Evolutionary conservation across 2,113 vertebrate species (phyloP).

Genomic region (Salvelinus sp.): DNA sequence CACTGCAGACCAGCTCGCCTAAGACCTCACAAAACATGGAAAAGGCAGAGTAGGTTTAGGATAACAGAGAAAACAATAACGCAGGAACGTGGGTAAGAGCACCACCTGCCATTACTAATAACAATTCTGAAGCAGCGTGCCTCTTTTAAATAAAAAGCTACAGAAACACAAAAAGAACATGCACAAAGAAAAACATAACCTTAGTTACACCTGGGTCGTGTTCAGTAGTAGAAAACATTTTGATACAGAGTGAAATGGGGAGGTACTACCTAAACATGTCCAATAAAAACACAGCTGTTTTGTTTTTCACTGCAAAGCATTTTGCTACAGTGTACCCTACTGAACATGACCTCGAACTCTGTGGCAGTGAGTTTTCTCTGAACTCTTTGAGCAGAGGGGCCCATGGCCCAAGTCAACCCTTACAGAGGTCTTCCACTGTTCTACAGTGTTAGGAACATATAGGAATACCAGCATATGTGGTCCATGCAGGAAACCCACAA

Average conservation of each 20-base stretch:
- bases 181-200: slow-evolving; percentile 39
- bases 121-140: slow-evolving; percentile 37
- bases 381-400: too few species aligned
- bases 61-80: slow-evolving; percentile 62
- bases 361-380: too few species aligned
- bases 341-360: too few species aligned
- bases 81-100: slow-evolving; percentile 39
- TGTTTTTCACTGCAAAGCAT: too few species aligned
- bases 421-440: neutral
- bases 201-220: slow-evolving; percentile 35
- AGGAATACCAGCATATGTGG: neutral
- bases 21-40: slow-evolving; percentile 46
- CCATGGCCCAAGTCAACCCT: too few species aligned
- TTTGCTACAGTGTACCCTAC: too few species aligned
- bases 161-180: slow-evolving; percentile 18
- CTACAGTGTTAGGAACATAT: neutral
- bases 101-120: slow-evolving; percentile 44
- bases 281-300: too few species aligned
- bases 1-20: slow-evolving; percentile 29
- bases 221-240: slow-evolving; percentile 7
- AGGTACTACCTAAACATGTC: too few species aligned
- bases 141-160: slow-evolving; percentile 47
- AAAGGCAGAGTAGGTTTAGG: slow-evolving; percentile 50
- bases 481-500: neutral
- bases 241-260: too few species aligned